A percentile compares a stretch with the other conserved stretches of the same genome.
These are phyloP conservation scores for Minunthozetes semirufus DNA, from an alignment of 2,888 invertebrate species.

Conservation along the genomic window DNA sequence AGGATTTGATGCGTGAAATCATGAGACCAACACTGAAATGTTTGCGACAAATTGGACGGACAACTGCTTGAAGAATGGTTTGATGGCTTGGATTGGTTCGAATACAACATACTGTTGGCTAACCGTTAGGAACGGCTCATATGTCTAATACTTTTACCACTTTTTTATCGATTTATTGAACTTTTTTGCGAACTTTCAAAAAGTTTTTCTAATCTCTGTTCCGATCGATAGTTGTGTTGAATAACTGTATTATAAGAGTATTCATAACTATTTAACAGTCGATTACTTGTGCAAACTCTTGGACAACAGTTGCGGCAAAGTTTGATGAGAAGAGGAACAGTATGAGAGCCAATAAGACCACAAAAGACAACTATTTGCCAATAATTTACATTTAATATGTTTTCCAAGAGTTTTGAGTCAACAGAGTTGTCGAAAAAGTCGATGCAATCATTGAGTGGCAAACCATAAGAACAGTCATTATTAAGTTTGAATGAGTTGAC, in stretches of 20 bases:
- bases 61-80: not conserved
- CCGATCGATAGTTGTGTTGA: not conserved
- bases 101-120: conserved; percentile 19
- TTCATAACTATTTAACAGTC: not conserved
- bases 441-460: conserved; percentile 5
- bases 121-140: conserved; percentile 7
- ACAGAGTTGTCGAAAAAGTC: conserved; percentile 9
- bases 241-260: not conserved
- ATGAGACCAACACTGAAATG: conserved; percentile 11
- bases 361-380: not conserved
- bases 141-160: not conserved
- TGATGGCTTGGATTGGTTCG: not conserved
- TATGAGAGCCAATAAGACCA: not conserved
- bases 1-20: conserved; percentile 4
- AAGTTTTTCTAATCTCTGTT: not conserved
- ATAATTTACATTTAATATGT: conserved; percentile 17
- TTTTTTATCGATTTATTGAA: not conserved
- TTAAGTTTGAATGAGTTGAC: conserved; percentile 26
- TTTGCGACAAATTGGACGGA: not conserved
- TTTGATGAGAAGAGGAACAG: not conserved
- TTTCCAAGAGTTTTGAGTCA: not conserved
- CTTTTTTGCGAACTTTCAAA: not conserved
- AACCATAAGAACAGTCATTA: conserved; percentile 18
- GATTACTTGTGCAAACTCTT: not conserved
- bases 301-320: not conserved